phyloP scores from a whole-genome alignment of 2,113 vertebrate genomes.

The Oceanodroma tethys region DNA sequence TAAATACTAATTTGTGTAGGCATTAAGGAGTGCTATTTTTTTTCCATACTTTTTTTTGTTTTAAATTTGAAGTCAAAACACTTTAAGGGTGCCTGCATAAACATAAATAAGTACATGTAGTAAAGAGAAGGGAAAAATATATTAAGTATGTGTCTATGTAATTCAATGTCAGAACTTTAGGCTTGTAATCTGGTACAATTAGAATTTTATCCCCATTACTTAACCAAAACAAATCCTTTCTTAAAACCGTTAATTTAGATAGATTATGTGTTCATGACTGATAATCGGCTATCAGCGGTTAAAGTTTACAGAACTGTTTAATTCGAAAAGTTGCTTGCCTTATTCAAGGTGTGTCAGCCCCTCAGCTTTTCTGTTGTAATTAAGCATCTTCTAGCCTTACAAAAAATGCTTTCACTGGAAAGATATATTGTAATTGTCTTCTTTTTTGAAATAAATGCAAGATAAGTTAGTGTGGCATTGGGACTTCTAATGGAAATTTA shows the following conservation, averaged over 20 bases:
- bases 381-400: neutral
- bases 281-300: neutral
- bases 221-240: neutral
- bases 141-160: neutral
- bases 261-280: neutral
- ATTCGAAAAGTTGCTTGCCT: neutral
- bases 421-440: constrained; percentile 17
- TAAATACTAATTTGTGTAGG: neutral
- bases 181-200: neutral
- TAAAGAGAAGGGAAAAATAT: neutral
- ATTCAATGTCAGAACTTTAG: neutral
- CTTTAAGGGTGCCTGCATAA: neutral
- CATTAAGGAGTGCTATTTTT: neutral
- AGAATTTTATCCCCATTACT: neutral
- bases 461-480: constrained; percentile 22
- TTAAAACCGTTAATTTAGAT: neutral
- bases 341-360: neutral
- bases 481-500: constrained; percentile 81
- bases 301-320: neutral
- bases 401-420: constrained; percentile 41
- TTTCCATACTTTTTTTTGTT: neutral
- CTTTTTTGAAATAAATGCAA: constrained; percentile 25
- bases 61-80: neutral
- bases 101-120: neutral
- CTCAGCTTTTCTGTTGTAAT: neutral